Base-by-base conservation (phyloP, 2,888 invertebrate genomes). In the Parasteatoda lunata region DNA sequence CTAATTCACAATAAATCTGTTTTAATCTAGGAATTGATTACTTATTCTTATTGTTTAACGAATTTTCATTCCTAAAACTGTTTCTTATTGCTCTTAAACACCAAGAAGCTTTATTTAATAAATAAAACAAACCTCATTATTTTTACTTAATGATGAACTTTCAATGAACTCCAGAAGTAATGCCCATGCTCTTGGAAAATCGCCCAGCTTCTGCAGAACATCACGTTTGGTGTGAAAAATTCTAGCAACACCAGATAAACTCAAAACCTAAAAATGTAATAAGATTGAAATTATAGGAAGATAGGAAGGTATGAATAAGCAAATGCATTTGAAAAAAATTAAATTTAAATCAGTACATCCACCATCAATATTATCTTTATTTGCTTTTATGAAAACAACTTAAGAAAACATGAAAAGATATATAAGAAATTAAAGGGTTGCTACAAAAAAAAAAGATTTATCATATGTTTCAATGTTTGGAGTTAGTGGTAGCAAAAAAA, bases 111-210 rank as follows among this genome's bases (percentile, higher is more conserved):
- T 7, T 4, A 72, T 9, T 45, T 64, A 48, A n/a, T 7, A 15
- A 75, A 64, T 8, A 49, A 9, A 45, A 66, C 66, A 65, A 90
- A 94, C 97, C 94, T 99, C 99, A 84, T 97, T 97, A 92, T 97
- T 99, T 92, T 96, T 96, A 91, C 96, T 95, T 73, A 97, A 93
- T 0, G 98, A 97, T 15, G 97, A 96, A 92, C 96, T 96, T 90
- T 98, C 97, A 91, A 99, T 97, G 91, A 97, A 98, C 91, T 97
- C 97, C 65, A 99, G 93, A 30, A 99, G 94, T 3, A 98, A 94
- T 0, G 96, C 95, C 99, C 99, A 99, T 0, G 97, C 97, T 78
- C 97, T 94, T 77, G 95, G 95, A 93, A 98, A 99, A 93, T 98
- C 98, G 0, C 97, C 97, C 47, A 97, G 93, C 15, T 90, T 90